Percentiles rank a stretch among this genome's conserved stretches.
These are phyloP conservation scores for Acleris literana DNA, from an alignment of 2,888 invertebrate species.

Conservation along the genomic window DNA sequence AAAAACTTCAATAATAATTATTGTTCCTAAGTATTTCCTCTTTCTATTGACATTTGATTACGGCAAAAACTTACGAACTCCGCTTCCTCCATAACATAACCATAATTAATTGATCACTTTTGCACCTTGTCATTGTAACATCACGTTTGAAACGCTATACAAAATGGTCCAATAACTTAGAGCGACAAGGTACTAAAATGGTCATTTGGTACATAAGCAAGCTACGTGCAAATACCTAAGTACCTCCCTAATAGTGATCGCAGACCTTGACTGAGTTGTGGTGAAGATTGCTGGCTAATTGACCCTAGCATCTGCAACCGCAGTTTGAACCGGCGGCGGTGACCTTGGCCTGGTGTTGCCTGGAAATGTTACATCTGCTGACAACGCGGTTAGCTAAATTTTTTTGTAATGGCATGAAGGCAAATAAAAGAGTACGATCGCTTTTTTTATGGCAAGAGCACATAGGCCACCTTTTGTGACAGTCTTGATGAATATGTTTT, in stretches of 20 bases:
- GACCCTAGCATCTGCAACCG: conserved; percentile 53
- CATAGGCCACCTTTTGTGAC: neutral
- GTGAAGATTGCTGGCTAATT: conserved; percentile 68
- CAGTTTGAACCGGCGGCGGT: conserved; percentile 58
- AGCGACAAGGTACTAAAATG: too few relatives aligned
- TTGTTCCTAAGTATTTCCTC: conserved; percentile 32
- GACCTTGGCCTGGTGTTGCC: conserved; percentile 49
- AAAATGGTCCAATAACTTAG: too few relatives aligned
- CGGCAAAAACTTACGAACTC: conserved; percentile 29
- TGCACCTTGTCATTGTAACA: too few relatives aligned
- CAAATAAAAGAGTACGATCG: too few relatives aligned
- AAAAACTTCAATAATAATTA: conserved; percentile 26
- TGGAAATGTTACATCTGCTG: conserved; percentile 24
- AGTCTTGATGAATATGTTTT: too few relatives aligned
- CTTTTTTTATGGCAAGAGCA: too few relatives aligned
- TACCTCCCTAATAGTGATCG: conserved; percentile 34
- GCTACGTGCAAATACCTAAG: conserved; percentile 31
- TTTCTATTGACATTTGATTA: conserved; percentile 37
- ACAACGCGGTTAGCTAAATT: too few relatives aligned
- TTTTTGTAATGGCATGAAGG: too few relatives aligned
- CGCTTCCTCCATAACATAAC: conserved; percentile 21
- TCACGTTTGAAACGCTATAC: too few relatives aligned
- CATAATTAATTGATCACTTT: too few relatives aligned
- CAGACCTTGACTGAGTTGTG: conserved; percentile 64
- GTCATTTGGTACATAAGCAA: conserved; percentile 9